Evolutionary conservation across 2,888 invertebrate genomes (phyloP), one percentile per base, ranked within the genome.

Genomic region (Eristalis intricaria): DNA sequence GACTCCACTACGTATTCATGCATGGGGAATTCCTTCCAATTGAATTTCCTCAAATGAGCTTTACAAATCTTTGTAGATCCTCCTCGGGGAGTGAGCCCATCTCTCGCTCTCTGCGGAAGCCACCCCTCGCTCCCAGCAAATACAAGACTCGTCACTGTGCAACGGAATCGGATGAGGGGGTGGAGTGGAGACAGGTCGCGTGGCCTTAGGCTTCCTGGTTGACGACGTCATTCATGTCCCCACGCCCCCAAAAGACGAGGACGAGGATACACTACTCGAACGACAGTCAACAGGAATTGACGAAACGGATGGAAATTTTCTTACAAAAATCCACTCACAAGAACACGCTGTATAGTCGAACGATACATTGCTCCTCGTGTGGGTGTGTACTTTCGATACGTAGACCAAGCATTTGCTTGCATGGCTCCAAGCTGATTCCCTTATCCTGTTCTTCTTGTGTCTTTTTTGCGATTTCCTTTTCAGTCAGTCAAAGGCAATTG

Each of bases 31-130:
- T 86, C 83, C 88, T 88, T 86, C 84, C 89, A 89, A 91, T 91
- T 89, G 89, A 89, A 88, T 90, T 90, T 90, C 79, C 89, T 89
- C 91, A 90, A 91, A 91, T 91, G 91, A 91, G 91, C 91, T 91
- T 91, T 91, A 91, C 90, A 91, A 86, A 83, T 86, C 77, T 71
- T 75, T 82, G 65, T 56, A 79, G 70, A 83, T 74, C 74, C 78
- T 64, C 75, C 83, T 83, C 43, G 71, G 40, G 68, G 58, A 74
- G 35, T n/a, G 35, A 26, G 58, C 19, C 26, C 32, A 60, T 15
- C 15, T 32, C 4, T 32, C 13, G 13, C 38, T 8, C 38, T 35
- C 35, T 11, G 35, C 2, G 8, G 32, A 32, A n/a, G 32, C 2
- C 5, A 56, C 19, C 4, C n/a, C 4, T 13, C 23, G 26, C 65